Evolutionary conservation across 2,113 vertebrate genomes (phyloP).

Genomic region (Diphyllodes magnificus): DNA sequence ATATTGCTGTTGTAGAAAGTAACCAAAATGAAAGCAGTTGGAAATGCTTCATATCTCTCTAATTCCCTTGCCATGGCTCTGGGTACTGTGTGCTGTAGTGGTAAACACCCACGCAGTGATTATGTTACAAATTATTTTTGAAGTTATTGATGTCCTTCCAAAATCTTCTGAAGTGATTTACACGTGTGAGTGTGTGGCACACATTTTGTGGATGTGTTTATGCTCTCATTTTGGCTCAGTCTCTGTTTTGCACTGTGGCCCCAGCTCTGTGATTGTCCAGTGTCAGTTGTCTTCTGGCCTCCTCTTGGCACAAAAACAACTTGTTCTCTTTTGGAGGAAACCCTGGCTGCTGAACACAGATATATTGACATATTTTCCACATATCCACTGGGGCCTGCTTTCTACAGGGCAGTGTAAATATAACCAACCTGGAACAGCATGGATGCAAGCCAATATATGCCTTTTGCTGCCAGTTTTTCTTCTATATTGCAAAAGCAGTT

Average conservation of each 20-base stretch:
- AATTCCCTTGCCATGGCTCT: neutral
- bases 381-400: neutral
- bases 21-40: neutral
- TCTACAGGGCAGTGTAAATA: slow-evolving; percentile 8
- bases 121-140: neutral
- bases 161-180: neutral
- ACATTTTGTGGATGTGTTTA: neutral
- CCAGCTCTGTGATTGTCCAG: neutral
- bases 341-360: slow-evolving; percentile 2
- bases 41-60: neutral
- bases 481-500: neutral
- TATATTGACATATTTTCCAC: slow-evolving; percentile 36
- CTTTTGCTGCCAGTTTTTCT: slow-evolving; percentile 16
- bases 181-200: neutral
- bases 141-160: neutral
- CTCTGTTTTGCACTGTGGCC: neutral
- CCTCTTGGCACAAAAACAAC: neutral
- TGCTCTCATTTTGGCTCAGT: neutral
- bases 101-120: neutral
- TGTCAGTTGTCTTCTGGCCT: slow-evolving; percentile 9
- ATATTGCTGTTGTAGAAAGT: neutral
- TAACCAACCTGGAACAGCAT: slow-evolving; percentile 14
- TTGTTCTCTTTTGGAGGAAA: neutral
- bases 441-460: neutral
- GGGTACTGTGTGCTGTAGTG: neutral